phyloP scores from a whole-genome alignment of 1,140 invertebrate species.

The Neodiprion lecontei region DNA sequence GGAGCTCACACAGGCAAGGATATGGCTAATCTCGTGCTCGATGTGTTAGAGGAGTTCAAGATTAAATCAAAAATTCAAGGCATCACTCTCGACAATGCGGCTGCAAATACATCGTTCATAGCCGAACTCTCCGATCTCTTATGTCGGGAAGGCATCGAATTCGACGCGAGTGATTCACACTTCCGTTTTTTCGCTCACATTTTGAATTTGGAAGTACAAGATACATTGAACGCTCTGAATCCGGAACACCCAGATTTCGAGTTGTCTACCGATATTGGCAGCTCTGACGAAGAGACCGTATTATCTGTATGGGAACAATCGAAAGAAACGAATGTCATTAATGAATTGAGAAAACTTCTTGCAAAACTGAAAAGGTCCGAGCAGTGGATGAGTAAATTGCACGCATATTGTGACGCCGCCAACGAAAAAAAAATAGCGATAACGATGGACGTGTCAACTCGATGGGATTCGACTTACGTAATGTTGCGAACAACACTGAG shows the following conservation, averaged over 20 bases:
- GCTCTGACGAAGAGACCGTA: too few relatives aligned
- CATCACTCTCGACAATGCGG: slow-evolving; percentile 26
- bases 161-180: too few relatives aligned
- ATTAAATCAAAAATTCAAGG: slow-evolving; percentile 24
- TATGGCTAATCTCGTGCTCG: slow-evolving; percentile 22
- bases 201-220: slow-evolving; percentile 36
- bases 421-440: slow-evolving; percentile 16
- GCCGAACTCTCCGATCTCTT: too few relatives aligned
- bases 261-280: slow-evolving; percentile 7
- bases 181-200: slow-evolving; percentile 27
- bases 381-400: slow-evolving; percentile 20
- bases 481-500: too few relatives aligned
- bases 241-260: slow-evolving; percentile 1
- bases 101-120: slow-evolving; percentile 19
- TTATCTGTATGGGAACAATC: too few relatives aligned
- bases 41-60: slow-evolving; percentile 20
- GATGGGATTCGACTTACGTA: not conserved
- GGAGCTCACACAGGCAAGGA: slow-evolving; percentile 23
- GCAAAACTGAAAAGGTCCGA: slow-evolving; percentile 24
- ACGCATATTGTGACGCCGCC: slow-evolving; percentile 19
- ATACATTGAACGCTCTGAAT: slow-evolving; percentile 29
- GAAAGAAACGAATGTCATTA: too few relatives aligned
- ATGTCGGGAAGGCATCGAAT: too few relatives aligned
- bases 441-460: slow-evolving; percentile 23
- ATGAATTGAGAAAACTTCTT: slow-evolving; percentile 9